Evolutionary conservation across 2,113 vertebrate species (phyloP).

Genomic region (Lasiurus borealis): DNA sequence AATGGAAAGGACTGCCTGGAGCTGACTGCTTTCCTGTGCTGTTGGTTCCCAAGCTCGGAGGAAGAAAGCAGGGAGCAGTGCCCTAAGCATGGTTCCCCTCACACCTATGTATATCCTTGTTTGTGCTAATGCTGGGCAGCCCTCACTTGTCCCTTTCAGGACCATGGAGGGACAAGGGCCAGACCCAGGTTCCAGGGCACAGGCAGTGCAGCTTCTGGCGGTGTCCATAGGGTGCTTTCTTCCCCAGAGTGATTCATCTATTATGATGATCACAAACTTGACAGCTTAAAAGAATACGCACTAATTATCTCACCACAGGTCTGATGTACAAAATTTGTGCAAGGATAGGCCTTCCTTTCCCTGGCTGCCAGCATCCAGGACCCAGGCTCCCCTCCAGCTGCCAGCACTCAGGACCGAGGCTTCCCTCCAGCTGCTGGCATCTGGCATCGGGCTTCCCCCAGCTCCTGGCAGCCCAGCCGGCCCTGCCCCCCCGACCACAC

Average conservation of each 20-base stretch:
- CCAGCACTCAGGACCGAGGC: too few relatives aligned
- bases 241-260: slow-evolving; percentile 88
- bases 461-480: too few relatives aligned
- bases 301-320: neutral
- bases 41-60: slow-evolving; percentile 23
- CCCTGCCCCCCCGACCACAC: too few relatives aligned
- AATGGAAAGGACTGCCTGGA: slow-evolving; percentile 64
- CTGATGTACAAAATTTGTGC: too few relatives aligned
- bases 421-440: too few relatives aligned
- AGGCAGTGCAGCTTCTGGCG: slow-evolving; percentile 91
- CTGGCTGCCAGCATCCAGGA: too few relatives aligned
- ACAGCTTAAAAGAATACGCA: neutral
- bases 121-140: slow-evolving; percentile 52
- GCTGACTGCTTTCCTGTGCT: slow-evolving; percentile 68
- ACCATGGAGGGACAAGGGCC: neutral
- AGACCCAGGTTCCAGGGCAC: slow-evolving; percentile 79
- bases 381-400: too few relatives aligned
- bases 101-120: slow-evolving; percentile 75
- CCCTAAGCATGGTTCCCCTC: slow-evolving; percentile 49
- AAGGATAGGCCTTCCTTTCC: too few relatives aligned
- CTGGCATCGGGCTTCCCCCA: too few relatives aligned
- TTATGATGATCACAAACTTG: neutral
- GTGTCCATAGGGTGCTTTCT: slow-evolving; percentile 96
- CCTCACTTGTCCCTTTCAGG: slow-evolving; percentile 33
- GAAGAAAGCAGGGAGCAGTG: slow-evolving; percentile 57